Evolutionary conservation across 23 tunicate species (phyloP), one percentile per base, ranked within the genome.

Genomic region (Botrylloides violaceus): DNA sequence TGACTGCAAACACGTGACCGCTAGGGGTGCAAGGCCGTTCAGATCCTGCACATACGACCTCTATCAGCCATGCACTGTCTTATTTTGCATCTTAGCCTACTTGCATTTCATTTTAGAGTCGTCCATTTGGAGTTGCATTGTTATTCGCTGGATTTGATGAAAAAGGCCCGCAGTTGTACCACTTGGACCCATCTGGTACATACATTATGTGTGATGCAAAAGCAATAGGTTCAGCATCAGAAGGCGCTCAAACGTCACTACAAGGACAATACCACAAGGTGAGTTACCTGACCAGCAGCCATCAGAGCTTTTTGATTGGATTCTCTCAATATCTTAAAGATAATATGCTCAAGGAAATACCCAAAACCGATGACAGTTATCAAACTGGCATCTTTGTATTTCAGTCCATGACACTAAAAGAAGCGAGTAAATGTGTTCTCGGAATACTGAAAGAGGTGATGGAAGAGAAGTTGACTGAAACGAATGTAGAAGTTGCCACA

Each of bases 171-270:
- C 87, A 81, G 60, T 81, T 93, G 1, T 92, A 72, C 63, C 87
- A 84, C 34, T 33, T 93, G 49, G 98, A 93, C 65, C 98, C 98
- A 24, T 93, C 98, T 37, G 98, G 98, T 1, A 93, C 98, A 1
- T 93, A 71, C 63, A 92, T 93, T 2, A 71, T 76, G 21, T 93
- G 98, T 60, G 60, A 72, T 24, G 98, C 98, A 9, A 93, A 93
- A 78, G 98, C 98, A 2, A 93, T 93, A 32, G 98, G 98, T 34
- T 84, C 94, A 12, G 98, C 94, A 50, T 86, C 98, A 5, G 98
- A 93, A 78, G 98, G 98, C 24, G 98, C 98, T 22, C 98, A 93
- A 61, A 77, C 88, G 19, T 85, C 94, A 36, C 81, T 93, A 4
- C 96, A 86, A 57, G 98, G 86, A 68, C 84, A 80, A 61, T 93